Evolutionary conservation across 2,113 vertebrate species (phyloP).

Genomic region (Charina bottae): DNA sequence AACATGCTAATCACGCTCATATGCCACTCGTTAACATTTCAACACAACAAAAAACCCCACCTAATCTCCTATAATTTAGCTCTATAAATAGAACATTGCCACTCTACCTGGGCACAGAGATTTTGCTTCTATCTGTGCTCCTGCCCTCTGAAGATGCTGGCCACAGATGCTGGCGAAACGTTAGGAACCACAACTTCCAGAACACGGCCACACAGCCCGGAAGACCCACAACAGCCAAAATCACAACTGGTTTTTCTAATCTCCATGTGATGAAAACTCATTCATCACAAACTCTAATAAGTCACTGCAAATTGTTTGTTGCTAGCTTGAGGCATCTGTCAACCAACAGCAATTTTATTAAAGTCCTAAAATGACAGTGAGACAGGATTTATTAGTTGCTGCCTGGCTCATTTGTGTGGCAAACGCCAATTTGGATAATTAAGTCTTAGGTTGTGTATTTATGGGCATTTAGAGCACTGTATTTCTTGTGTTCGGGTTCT

Average conservation of each 20-base stretch:
- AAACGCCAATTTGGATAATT: constrained; percentile 28
- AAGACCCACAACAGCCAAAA: too few relatives aligned
- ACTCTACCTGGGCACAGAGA: too few relatives aligned
- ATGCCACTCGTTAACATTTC: too few relatives aligned
- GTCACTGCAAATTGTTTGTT: constrained; percentile 18
- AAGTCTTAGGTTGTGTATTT: constrained; percentile 2
- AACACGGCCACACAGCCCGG: too few relatives aligned
- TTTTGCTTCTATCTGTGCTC: too few relatives aligned
- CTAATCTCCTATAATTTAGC: too few relatives aligned
- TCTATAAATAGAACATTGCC: too few relatives aligned
- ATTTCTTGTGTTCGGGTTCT: background rate
- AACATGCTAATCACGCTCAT: too few relatives aligned
- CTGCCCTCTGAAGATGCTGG: too few relatives aligned
- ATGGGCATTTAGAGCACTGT: background rate
- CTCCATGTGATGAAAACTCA: background rate
- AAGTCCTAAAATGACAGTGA: constrained; percentile 11
- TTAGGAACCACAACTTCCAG: too few relatives aligned
- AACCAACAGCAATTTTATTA: constrained; percentile 32
- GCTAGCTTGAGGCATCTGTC: constrained; percentile 18
- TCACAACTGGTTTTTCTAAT: background rate
- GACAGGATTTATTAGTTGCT: constrained; percentile 26
- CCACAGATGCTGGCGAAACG: too few relatives aligned
- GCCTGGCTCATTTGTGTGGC: constrained; percentile 13
- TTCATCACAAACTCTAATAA: constrained; percentile 24
- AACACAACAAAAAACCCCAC: too few relatives aligned